Conservation (phyloP, 2,888 invertebrate genomes). For the Tuberolachnus salignus region DNA sequence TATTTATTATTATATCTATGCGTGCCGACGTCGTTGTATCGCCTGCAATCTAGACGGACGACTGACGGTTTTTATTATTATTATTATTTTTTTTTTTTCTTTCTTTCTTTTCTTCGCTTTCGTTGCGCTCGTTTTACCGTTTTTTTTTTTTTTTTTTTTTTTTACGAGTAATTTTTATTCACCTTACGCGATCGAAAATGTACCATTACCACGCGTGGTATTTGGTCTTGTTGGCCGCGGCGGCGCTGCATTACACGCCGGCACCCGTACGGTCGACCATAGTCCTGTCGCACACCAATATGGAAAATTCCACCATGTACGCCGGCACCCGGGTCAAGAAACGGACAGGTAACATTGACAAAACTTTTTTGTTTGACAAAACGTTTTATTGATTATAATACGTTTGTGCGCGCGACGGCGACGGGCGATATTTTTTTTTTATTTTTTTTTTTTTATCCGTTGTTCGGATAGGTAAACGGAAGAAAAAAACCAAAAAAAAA, state of each 20-base stretch:
- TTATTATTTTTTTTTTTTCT: too few relatives aligned
- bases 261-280: conserved; percentile 42
- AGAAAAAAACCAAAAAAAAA: too few relatives aligned
- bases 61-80: conserved; percentile 12
- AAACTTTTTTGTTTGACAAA: too few relatives aligned
- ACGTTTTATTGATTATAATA: too few relatives aligned
- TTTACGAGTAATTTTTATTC: too few relatives aligned
- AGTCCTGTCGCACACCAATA: conserved; percentile 43
- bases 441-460: too few relatives aligned
- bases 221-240: conserved; percentile 24
- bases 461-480: too few relatives aligned
- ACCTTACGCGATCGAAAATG: conserved; percentile 8
- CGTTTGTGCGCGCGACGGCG: too few relatives aligned
- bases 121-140: neutral
- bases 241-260: neutral
- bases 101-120: neutral
- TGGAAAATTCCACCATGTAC: conserved; percentile 40
- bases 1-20: too few relatives aligned
- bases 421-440: too few relatives aligned
- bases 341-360: conserved; percentile 43
- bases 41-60: neutral
- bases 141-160: too few relatives aligned
- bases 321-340: conserved; percentile 39
- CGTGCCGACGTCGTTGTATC: neutral
- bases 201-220: conserved; percentile 17